phyloP scores from a whole-genome alignment of 1,140 invertebrate species.

The Trachymyrmex septentrionalis region DNA sequence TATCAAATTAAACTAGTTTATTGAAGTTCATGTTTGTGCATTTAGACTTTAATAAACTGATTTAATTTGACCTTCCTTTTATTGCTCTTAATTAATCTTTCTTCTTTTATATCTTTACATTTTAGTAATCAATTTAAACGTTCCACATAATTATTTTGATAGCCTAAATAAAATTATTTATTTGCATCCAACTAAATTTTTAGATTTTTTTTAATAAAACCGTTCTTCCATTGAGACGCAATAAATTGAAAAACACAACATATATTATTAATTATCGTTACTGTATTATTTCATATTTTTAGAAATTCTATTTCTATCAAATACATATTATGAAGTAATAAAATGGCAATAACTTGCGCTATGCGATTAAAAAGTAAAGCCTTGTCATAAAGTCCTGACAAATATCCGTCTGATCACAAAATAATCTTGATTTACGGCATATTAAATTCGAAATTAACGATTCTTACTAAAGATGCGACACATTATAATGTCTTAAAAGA shows the following conservation, averaged over 20 bases:
- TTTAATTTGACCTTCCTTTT: too few relatives aligned
- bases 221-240: too few relatives aligned
- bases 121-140: too few relatives aligned
- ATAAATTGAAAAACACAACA: not conserved
- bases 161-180: too few relatives aligned
- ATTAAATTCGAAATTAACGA: slow-evolving; percentile 8
- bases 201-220: too few relatives aligned
- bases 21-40: too few relatives aligned
- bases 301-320: not conserved
- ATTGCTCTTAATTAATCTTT: too few relatives aligned
- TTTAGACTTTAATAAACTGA: too few relatives aligned
- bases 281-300: not conserved
- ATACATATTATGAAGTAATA: slow-evolving; percentile 12
- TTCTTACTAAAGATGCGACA: not conserved
- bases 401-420: not conserved
- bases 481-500: not conserved
- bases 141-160: too few relatives aligned
- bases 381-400: not conserved
- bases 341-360: slow-evolving; percentile 3
- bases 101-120: too few relatives aligned
- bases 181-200: too few relatives aligned
- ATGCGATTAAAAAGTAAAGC: slow-evolving; percentile 6
- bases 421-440: not conserved
- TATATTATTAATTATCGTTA: not conserved
- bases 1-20: too few relatives aligned